Base-by-base conservation (phyloP, 2,113 vertebrate species). In the Lophura nycthemera region DNA sequence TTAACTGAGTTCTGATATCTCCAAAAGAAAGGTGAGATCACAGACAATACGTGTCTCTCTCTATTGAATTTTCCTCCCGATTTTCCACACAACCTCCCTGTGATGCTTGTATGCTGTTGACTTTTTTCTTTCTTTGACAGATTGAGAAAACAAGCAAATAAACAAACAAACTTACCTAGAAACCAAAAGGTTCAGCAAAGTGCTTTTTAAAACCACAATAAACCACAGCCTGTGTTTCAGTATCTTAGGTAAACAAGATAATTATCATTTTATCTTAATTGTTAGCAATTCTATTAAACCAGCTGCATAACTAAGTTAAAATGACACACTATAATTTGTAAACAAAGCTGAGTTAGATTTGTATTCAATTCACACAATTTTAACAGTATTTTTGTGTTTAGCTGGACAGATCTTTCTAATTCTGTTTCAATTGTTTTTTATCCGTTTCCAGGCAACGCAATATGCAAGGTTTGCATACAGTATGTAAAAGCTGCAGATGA, bases 361-460 rank as follows among this genome's bases (percentile, higher is more conserved):
- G 9, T 75, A 42, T 82, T 82, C 22, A 87, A 60, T 84, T 92
- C 14, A 74, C 1, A 3, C 2, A 2, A 29, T 63, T 86, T 92
- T 73, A 85, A 79, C 11, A n/a, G n/a, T 18, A 40, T 47, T 36
- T 88, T 71, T 72, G 6, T 60, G 13, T 72, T 42, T 61, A 69
- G 75, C 66, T 50, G 30, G 64, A 45, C 24, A 79, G 66, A 57
- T 69, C 27, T 78, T 90, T 84, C 59, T 76, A 75, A 70, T 92
- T 87, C 27, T 70, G 4, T 76, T 89, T 91, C 19, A 60, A 14
- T 82, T 24, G 12, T 0, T 0, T 73, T 94, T 78, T 38, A n/a
- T 30, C 3, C 13, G 90, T 95, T 89, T 93, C 70, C 71, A 90
- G 84, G 92, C 89, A 95, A 92, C 83, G 0, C 34, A 85, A 50